These are phyloP conservation scores for Microctonus hyperodae DNA, from an alignment of 2,888 invertebrate genomes.

Conservation along the genomic window DNA sequence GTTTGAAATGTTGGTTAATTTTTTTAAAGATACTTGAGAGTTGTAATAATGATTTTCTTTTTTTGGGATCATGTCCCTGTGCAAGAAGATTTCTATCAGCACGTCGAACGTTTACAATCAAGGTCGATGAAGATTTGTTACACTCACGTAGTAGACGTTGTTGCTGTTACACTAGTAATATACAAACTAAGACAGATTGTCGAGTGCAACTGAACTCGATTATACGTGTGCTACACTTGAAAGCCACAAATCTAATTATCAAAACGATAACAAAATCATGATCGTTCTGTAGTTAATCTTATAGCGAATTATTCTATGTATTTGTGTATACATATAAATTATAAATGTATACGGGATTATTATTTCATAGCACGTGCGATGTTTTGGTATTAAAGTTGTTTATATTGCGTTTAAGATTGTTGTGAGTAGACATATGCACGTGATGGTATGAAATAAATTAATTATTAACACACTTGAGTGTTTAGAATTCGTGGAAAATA, in stretches of 20 bases:
- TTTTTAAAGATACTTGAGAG: no score
- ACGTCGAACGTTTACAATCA: not conserved
- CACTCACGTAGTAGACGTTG: not conserved
- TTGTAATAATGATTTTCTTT: no score
- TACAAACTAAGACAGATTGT: not conserved
- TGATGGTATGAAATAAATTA: no score
- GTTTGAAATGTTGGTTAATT: no score
- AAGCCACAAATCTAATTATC: slow-evolving; percentile 11
- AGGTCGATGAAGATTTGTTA: not conserved
- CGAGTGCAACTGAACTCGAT: not conserved
- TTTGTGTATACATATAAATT: not conserved
- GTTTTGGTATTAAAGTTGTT: no score
- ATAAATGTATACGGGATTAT: not conserved
- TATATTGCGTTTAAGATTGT: no score
- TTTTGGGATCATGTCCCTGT: no score
- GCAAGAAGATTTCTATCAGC: no score
- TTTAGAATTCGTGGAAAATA: no score
- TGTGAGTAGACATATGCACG: no score
- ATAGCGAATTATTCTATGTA: not conserved
- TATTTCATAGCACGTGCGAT: not conserved
- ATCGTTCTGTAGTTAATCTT: not conserved
- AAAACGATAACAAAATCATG: slow-evolving; percentile 12
- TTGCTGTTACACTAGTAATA: not conserved
- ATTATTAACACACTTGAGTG: no score
- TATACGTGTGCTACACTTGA: not conserved